Conservation (phyloP, 2,888 invertebrate species). For the Micropterix aruncella region DNA sequence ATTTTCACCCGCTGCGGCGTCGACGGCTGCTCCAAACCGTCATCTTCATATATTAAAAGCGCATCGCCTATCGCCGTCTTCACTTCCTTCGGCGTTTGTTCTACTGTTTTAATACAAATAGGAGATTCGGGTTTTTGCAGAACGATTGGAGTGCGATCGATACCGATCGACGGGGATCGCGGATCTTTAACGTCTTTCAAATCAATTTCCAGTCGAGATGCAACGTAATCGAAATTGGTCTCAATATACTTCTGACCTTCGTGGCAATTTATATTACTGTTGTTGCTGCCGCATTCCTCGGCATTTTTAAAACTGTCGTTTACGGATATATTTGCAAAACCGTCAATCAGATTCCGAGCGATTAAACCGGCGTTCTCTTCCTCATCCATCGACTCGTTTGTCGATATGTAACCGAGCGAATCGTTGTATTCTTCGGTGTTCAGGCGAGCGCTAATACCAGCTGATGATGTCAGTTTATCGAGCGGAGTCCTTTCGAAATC, state of each 20-base stretch:
- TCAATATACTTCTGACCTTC: slow-evolving; percentile 25
- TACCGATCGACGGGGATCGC: slow-evolving; percentile 31
- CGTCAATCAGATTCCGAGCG: slow-evolving; percentile 29
- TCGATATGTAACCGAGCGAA: slow-evolving; percentile 2
- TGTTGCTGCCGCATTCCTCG: slow-evolving; percentile 17
- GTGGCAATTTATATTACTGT: neutral
- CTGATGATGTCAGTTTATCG: slow-evolving; percentile 8
- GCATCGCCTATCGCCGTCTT: slow-evolving; percentile 29
- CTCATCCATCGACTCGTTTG: neutral
- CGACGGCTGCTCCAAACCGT: slow-evolving; percentile 15
- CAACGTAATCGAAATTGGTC: slow-evolving; percentile 46
- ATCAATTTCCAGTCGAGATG: slow-evolving; percentile 22
- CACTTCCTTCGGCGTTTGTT: slow-evolving; percentile 15
- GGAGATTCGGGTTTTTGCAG: slow-evolving; percentile 13
- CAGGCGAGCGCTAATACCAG: too few species aligned
- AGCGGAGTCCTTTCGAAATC: slow-evolving; percentile 44
- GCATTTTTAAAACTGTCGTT: slow-evolving; percentile 25
- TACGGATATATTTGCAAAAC: slow-evolving; percentile 24
- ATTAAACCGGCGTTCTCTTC: slow-evolving; percentile 10
- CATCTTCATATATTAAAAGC: slow-evolving; percentile 45
- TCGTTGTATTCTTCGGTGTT: slow-evolving; percentile 3
- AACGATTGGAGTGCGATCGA: slow-evolving; percentile 35
- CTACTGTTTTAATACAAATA: neutral
- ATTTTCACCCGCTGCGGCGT: slow-evolving; percentile 27
- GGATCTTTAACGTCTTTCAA: slow-evolving; percentile 21